Evolutionary conservation across 2,888 invertebrate species (phyloP).

Genomic region (Mythimna pallens): DNA sequence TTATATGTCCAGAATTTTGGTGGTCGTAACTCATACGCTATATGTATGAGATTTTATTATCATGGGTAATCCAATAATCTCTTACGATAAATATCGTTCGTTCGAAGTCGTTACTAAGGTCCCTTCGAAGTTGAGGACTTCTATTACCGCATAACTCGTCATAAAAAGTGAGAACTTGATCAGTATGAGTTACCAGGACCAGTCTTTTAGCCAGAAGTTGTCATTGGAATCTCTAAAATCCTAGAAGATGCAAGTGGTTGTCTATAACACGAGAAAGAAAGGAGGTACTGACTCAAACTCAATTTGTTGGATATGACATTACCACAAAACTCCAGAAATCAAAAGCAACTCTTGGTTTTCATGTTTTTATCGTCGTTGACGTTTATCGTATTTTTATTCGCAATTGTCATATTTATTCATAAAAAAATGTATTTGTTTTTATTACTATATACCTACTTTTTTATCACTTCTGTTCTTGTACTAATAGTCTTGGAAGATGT

Average conservation of each 20-base stretch:
- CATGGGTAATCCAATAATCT: slow-evolving; percentile 15
- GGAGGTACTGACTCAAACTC: too few species aligned
- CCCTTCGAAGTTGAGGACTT: background rate
- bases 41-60: slow-evolving; percentile 12
- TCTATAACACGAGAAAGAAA: background rate
- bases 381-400: background rate
- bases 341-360: background rate
- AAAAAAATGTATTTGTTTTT: too few species aligned
- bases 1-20: background rate
- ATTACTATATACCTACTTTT: too few species aligned
- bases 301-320: too few species aligned
- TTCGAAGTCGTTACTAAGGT: background rate
- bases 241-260: background rate
- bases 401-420: too few species aligned
- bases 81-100: slow-evolving; percentile 6
- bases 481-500: background rate
- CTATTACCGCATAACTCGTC: background rate
- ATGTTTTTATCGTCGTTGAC: background rate
- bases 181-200: too few species aligned
- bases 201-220: too few species aligned
- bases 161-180: background rate
- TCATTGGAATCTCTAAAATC: too few species aligned
- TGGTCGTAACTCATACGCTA: background rate
- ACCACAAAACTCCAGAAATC: background rate
- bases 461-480: background rate